Base-by-base conservation (phyloP, 2,888 invertebrate species). In the Reticulitermes lucifugus region DNA sequence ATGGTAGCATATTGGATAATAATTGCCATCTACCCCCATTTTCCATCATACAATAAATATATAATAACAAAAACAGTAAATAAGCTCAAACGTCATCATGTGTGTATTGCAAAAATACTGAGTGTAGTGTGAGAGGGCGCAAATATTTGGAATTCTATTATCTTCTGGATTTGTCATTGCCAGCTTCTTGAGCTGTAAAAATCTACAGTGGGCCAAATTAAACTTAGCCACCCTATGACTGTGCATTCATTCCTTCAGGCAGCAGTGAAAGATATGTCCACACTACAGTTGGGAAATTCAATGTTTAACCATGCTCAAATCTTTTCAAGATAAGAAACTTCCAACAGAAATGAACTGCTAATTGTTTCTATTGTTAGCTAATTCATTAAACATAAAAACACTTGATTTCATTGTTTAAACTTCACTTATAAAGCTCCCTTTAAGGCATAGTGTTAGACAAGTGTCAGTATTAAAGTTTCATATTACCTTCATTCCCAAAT, bases 181-280 rank as follows among this genome's bases (percentile, higher is more conserved):
- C 14, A 25, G n/a, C 25, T n/a, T n/a, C 65, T 25, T 65, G 0
- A 65, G n/a, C 65, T 65, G 65, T 65, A 65, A n/a, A 65, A 65
- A n/a, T 65, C 65, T 65, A n/a, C 65, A 65, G n/a, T 65, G 25
- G 65, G 65, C 65, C 65, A 25, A 65, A 65, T 65, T 65, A 65
- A 65, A 25, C 65, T 7, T 65, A 65, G 7, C 14, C 14, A 65
- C 65, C 12, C n/a, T n/a, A 25, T 25, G 9, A 65, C 12, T 65
- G 60, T 60, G 65, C 25, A 65, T 65, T 65, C n/a, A 65, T 65
- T 65, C 65, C n/a, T 65, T 6, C 65, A 65, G 65, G n/a, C 65
- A 65, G 65, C n/a, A 65, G 65, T 25, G 25, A 25, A 65, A 65
- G 4, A 1, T 6, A 65, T 25, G 25, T 25, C n/a, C 65, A n/a